Conservation (phyloP, 2,797 vertebrate genomes). For the Poeciliopsis paucimaculata region DNA sequence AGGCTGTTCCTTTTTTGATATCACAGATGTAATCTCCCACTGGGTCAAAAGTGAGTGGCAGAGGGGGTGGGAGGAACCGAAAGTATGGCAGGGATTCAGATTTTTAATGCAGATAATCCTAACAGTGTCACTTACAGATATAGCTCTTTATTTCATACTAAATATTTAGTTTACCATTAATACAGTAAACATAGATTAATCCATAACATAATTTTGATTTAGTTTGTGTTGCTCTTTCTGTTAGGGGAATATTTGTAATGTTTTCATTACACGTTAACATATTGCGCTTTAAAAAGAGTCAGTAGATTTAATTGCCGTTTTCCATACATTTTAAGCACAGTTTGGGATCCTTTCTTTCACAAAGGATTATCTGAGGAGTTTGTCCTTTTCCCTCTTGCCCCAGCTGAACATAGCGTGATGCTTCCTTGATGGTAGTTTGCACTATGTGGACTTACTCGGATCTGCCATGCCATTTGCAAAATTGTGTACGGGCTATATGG, state of each 20-base stretch:
- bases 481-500: slow-evolving; percentile 28
- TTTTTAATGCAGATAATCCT: slow-evolving; percentile 36
- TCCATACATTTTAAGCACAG: neutral
- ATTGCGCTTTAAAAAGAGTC: neutral
- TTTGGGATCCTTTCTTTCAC: neutral
- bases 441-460: slow-evolving; percentile 35
- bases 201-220: neutral
- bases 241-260: neutral
- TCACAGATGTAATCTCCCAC: slow-evolving; percentile 46
- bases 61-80: neutral
- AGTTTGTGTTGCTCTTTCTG: neutral
- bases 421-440: slow-evolving; percentile 18
- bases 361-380: slow-evolving; percentile 7
- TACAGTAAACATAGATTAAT: slow-evolving; percentile 18
- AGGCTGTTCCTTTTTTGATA: slow-evolving; percentile 47
- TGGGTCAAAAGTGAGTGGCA: slow-evolving; percentile 36
- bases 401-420: slow-evolving; percentile 22
- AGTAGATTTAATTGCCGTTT: neutral
- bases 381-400: slow-evolving; percentile 26
- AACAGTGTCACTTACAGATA: slow-evolving; percentile 35
- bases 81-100: slow-evolving; percentile 36
- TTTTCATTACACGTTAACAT: neutral
- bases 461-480: slow-evolving; percentile 52
- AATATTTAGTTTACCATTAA: slow-evolving; percentile 5
- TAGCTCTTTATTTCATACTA: slow-evolving; percentile 9